Conservation (phyloP, 2,113 vertebrate genomes). For the Oryctolagus cuniculus region mOryCun1.1 NC_091441.1:50783501-50784000, state of each 20-base stretch:
- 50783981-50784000: conserved; percentile 78
- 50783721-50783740: conserved; percentile 53
- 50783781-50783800: conserved; percentile 68
- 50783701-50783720: conserved; percentile 46
- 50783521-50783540: conserved; percentile 44
- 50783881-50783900: conserved; percentile 69
- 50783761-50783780: conserved; percentile 10
- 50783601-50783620: conserved; percentile 75
- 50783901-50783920: conserved; percentile 76
- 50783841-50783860: conserved; percentile 78
- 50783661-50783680: conserved; percentile 57
- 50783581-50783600: conserved; percentile 33
- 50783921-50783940: conserved; percentile 78
- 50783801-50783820: conserved; percentile 80
- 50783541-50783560: conserved; percentile 69
- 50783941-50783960: conserved; percentile 63
- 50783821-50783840: conserved; percentile 71
- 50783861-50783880: conserved; percentile 78
- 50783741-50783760: conserved; percentile 36
- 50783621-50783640: conserved; percentile 73
- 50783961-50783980: conserved; percentile 67
- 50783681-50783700: conserved; percentile 62
- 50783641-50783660: conserved; percentile 66
- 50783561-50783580: not conserved
- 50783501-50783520: conserved; percentile 54